phyloP scores from a whole-genome alignment of 2,888 invertebrate species.

The Phortica magna region DNA sequence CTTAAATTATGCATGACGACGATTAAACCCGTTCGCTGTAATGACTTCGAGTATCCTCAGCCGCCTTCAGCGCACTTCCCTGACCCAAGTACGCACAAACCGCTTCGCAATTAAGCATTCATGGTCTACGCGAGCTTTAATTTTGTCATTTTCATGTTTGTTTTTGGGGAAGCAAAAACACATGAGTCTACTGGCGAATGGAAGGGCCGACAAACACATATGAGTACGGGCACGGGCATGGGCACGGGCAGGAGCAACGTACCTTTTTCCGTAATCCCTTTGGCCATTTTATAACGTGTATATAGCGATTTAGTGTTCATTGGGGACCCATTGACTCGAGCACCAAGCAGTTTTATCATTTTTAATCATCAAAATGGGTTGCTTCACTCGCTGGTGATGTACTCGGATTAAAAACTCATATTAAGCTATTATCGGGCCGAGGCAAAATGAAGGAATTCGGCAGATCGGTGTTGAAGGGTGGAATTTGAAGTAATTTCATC shows the following conservation, averaged over 20 bases:
- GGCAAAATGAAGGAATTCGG: constrained; percentile 32
- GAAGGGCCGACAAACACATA: constrained; percentile 22
- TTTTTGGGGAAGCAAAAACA: constrained; percentile 48
- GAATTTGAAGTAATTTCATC: constrained; percentile 4
- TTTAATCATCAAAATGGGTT: constrained; percentile 75
- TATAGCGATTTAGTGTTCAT: constrained; percentile 77
- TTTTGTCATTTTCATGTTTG: constrained; percentile 69
- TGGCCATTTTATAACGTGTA: constrained; percentile 78
- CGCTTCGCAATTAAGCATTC: constrained; percentile 70
- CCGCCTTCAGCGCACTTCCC: not conserved
- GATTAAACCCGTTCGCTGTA: constrained; percentile 47
- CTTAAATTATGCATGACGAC: constrained; percentile 61
- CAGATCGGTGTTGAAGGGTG: constrained; percentile 1
- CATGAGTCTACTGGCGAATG: constrained; percentile 1
- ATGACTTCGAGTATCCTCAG: not conserved
- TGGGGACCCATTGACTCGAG: constrained; percentile 71
- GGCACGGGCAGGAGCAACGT: constrained; percentile 24
- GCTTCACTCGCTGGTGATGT: constrained; percentile 51
- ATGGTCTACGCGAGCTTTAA: constrained; percentile 67
- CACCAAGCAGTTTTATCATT: constrained; percentile 77
- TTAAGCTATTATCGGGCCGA: constrained; percentile 73
- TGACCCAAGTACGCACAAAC: constrained; percentile 27
- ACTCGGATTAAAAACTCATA: constrained; percentile 74
- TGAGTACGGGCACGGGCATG: not conserved
- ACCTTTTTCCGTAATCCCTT: constrained; percentile 65